Base-by-base conservation (phyloP, 1,140 invertebrate species). In the Bicyclus anynana region DNA sequence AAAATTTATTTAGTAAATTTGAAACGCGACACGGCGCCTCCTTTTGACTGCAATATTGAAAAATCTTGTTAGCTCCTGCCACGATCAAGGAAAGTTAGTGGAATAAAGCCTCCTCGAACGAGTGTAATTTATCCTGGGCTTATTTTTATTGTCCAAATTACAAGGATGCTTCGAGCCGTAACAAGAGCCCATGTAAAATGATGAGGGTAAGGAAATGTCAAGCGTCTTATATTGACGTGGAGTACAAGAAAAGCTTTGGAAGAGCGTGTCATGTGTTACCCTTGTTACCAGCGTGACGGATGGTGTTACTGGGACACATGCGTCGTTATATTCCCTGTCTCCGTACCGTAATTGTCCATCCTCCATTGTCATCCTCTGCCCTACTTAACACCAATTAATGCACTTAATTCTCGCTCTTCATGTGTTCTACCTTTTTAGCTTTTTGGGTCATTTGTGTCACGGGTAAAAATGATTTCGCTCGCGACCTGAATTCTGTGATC, bases 271-370 rank as follows among this genome's bases (percentile, higher is more conserved):
- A 63, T 73, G 72, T 77, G n/a, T 7, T 56, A 65, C 61, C 64
- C 70, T 77, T 69, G 74, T 77, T 77, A 77, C 50, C 23, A 49
- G 14, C 14, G 60, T 80, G 77, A 80, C 73, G 60, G 70, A 80
- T 80, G 63, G 59, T 49, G 49, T 38, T 64, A 48, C 42, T 48
- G 53, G 29, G 60, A 52, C 48, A 48, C 12, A 59, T 27, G 3
- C 38, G 48, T 52, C 50, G 52, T 42, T 46, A 16, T 52, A 29
- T 6, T 38, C 13, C 3, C 12, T 5, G 42, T 21, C 40, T 37
- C 35, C n/a, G 13, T 20, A 12, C 21, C 21, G 33, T 47, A 50
- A 59, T 53, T 59, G 57, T 42, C 29, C 33, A 59, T 12, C 12
- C 18, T 23, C n/a, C n/a, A n/a, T n/a, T n/a, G n/a, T n/a, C n/a